Base-by-base conservation (phyloP, 2,888 invertebrate genomes). In the Trachelus iudaicus region DNA sequence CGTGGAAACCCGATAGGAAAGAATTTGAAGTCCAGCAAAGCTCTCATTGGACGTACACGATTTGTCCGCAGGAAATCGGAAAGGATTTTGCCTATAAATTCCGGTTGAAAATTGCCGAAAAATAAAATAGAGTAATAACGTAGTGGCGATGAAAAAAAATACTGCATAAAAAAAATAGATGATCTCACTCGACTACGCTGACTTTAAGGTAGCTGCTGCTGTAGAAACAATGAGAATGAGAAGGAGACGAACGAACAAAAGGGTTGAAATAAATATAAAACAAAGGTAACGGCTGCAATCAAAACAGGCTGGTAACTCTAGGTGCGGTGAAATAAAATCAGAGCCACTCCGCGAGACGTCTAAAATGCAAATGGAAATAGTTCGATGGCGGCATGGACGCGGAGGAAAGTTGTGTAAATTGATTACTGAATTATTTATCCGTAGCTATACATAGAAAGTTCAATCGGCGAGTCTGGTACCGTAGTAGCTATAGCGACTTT, bases 371-470 rank as follows among this genome's bases (percentile, higher is more conserved):
- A 88, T 87, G 83, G 81, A 83, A 84, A 85, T 84, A 82, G 84
- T 82, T 82, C 77, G 74, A 73, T 77, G 73, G 79, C 74, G 81
- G 77, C 78, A 79, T 68, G 71, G 76, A 75, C 37, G 76, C 33
- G 74, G 40, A 77, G 82, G 81, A 81, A 86, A 88, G 85, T 87
- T 86, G 84, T 84, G 81, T 87, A 86, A 88, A 88, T 85, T 87
- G 88, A 88, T 88, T 87, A 86, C 84, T 87, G 88, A 88, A 88
- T 88, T 88, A 88, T 88, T 88, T 88, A 88, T 88, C 83, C 84
- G 9, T 56, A 23, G 56, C 56, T 56, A 23, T 56, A 56, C 56
- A 56, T 56, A 56, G 23, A 56, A 56, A 56, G 56, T 56, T 56
- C 23, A 23, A 56, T 56, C 56, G 56, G 6, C 56, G 9, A 9